Conservation (phyloP, 2,113 vertebrate genomes). For the Lycocorax pyrrhopterus region DNA sequence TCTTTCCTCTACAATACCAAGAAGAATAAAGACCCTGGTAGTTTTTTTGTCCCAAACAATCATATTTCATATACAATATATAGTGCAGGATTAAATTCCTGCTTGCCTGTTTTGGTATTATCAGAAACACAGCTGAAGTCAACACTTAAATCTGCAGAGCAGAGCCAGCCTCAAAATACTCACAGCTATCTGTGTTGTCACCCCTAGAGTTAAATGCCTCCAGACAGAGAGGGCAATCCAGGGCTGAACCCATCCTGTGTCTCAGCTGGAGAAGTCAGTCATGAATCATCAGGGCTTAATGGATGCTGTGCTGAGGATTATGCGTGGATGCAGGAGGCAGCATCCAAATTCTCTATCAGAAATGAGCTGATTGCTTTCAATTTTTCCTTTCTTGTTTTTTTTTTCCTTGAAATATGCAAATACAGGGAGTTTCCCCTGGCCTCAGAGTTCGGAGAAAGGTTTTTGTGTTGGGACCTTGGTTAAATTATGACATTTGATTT, state of each 20-base stretch:
- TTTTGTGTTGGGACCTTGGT: background rate
- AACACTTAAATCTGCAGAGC: background rate
- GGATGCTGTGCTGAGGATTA: background rate
- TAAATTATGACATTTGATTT: background rate
- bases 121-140: background rate
- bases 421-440: background rate
- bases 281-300: constrained; percentile 46
- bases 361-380: constrained; percentile 22
- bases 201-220: background rate
- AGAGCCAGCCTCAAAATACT: background rate
- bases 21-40: background rate
- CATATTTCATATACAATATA: background rate
- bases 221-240: background rate
- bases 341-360: background rate
- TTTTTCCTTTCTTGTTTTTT: background rate
- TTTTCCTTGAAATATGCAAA: background rate
- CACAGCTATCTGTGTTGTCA: background rate
- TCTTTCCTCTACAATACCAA: background rate
- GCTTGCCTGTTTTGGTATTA: background rate
- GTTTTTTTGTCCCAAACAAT: background rate
- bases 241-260: background rate
- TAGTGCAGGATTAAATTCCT: background rate
- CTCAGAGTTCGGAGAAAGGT: background rate
- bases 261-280: constrained; percentile 15
- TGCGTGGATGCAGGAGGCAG: background rate